phyloP scores from a whole-genome alignment of 1,140 invertebrate species.

The Ephestia elutella region DNA sequence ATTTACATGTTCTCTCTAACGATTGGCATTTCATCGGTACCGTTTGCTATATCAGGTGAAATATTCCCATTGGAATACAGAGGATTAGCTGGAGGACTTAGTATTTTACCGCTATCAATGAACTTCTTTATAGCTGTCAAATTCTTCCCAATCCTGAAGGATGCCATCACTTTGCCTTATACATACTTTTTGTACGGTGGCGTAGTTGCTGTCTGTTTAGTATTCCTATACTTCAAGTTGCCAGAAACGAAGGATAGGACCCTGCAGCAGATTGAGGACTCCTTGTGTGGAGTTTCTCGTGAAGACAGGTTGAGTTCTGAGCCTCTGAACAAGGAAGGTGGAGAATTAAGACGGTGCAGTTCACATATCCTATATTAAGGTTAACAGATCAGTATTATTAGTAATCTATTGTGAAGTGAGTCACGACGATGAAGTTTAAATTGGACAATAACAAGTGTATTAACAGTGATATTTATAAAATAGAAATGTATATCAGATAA shows the following conservation, averaged over 20 bases:
- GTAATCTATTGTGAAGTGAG: neutral
- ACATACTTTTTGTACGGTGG: slow-evolving; percentile 55
- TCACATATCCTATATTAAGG: slow-evolving; percentile 56
- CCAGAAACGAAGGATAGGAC: slow-evolving; percentile 64
- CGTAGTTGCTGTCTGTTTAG: slow-evolving; percentile 39
- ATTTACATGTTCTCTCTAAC: slow-evolving; percentile 64
- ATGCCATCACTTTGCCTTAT: slow-evolving; percentile 39
- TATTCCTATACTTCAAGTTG: slow-evolving; percentile 47
- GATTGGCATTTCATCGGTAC: slow-evolving; percentile 58
- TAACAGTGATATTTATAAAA: neutral
- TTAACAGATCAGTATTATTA: neutral
- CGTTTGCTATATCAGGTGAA: slow-evolving; percentile 61
- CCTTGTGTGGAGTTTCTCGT: slow-evolving; percentile 37
- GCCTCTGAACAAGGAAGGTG: slow-evolving; percentile 33
- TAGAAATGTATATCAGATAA: neutral
- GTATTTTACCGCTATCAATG: slow-evolving; percentile 47
- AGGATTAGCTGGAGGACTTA: slow-evolving; percentile 57
- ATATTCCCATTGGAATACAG: slow-evolving; percentile 63
- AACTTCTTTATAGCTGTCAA: slow-evolving; percentile 63
- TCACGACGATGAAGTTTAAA: neutral
- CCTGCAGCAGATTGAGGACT: slow-evolving; percentile 60
- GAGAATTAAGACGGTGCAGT: slow-evolving; percentile 51
- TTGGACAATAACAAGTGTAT: neutral
- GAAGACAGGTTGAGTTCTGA: slow-evolving; percentile 34
- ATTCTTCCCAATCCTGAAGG: slow-evolving; percentile 49